Conservation (phyloP, 2,888 invertebrate genomes). For the Ceraclea dissimilis region DNA sequence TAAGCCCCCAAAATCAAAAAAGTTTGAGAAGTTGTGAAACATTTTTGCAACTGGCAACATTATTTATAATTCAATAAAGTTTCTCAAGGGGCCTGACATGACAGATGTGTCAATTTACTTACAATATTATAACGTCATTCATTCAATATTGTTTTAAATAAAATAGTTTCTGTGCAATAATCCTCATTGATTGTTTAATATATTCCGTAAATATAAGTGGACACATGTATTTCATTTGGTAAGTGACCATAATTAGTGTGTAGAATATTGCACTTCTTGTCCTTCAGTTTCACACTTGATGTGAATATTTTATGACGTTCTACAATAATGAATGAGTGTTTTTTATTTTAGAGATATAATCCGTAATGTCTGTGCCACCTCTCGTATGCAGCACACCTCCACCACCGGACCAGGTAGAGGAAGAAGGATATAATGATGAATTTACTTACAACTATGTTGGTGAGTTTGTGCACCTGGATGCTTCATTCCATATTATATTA, state of each 20-base stretch:
- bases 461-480: conserved; percentile 29
- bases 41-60: neutral
- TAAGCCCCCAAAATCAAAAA: too few relatives aligned
- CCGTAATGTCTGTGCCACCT: conserved; percentile 55
- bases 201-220: neutral
- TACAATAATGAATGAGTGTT: neutral
- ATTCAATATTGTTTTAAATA: neutral
- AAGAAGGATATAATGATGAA: conserved; percentile 52
- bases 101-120: conserved; percentile 1
- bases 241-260: neutral
- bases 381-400: conserved; percentile 60
- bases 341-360: conserved; percentile 4
- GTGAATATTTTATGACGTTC: neutral
- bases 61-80: neutral
- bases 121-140: neutral
- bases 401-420: conserved; percentile 50
- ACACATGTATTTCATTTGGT: neutral
- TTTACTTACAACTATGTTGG: conserved; percentile 42
- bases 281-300: neutral
- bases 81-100: neutral
- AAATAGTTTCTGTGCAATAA: neutral
- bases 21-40: too few relatives aligned
- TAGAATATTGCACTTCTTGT: neutral
- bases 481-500: too few relatives aligned
- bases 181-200: neutral